These are phyloP conservation scores for Tiliqua scincoides DNA, from an alignment of 2,113 vertebrate species.

Conservation along the genomic window DNA sequence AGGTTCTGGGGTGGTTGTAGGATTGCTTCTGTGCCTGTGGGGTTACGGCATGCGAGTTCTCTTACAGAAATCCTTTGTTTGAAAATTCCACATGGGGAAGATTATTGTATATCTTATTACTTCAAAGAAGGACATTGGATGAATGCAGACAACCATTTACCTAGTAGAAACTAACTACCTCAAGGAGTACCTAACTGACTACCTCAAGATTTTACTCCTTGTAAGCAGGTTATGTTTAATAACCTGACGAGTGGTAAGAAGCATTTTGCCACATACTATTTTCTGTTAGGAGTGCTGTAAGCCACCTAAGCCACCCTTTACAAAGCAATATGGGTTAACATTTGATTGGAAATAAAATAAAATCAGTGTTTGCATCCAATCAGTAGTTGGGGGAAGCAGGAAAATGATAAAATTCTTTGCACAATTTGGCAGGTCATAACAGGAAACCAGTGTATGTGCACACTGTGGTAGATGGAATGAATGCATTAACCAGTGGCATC, in stretches of 20 bases:
- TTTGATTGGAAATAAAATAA: too few species aligned
- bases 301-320: too few species aligned
- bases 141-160: background rate
- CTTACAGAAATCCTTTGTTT: background rate
- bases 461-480: background rate
- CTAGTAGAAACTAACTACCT: background rate
- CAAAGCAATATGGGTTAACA: too few species aligned
- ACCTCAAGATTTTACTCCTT: too few species aligned
- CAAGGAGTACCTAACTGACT: too few species aligned
- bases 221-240: too few species aligned
- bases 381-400: background rate
- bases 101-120: background rate
- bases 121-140: background rate
- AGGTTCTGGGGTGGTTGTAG: background rate
- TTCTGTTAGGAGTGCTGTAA: too few species aligned
- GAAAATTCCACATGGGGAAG: background rate
- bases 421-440: background rate
- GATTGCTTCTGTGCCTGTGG: background rate
- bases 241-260: too few species aligned
- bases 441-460: background rate
- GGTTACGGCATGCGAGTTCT: too few species aligned
- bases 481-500: too few species aligned
- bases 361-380: background rate
- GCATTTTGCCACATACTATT: too few species aligned
- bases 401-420: background rate